Evolutionary conservation across 2,797 vertebrate species (phyloP), one percentile per base, ranked within the genome.

Genomic region (Austrolebias charrua): DNA sequence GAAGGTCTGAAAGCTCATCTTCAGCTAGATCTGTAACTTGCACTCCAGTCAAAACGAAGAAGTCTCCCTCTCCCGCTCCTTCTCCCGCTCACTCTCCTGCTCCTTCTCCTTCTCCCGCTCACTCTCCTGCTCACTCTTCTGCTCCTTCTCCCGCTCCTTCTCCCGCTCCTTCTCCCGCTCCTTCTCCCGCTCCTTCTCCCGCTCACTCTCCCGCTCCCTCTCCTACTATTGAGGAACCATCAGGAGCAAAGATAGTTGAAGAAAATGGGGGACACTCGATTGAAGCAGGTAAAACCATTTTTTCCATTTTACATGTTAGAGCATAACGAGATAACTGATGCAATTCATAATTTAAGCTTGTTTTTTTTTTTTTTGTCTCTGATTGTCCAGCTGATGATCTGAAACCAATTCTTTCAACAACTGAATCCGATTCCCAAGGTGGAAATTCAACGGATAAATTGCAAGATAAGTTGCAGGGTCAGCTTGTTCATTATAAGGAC

Each of bases 1-100:
- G 57, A 6, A 63, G n/a, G 2, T 92, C 90, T 59, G 84, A 78
- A 43, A 90, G 84, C 60, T 81, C 71, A 33, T 92, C 91, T n/a
- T 90, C 88, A 44, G 82, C 73, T 31, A 75, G 65, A 63, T 90
- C 89, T 9, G 58, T 81, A 35, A 86, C 90, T 33, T 47, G 56
- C 31, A 89, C 90, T 64, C 89, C 89, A 24, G 55, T 71, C n/a
- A 87, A 91, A 83, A 82, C 72, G 45, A 71, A 52, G 19, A 76
- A 61, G 11, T 54, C 73, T 7, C 5, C 79, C 38, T 44, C 69
- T 50, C 50, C 79, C 38, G 42, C 69, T 50, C 50, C 79, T 4
- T n/a, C n/a, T n/a, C n/a, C n/a, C n/a, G n/a, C n/a, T n/a, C n/a
- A n/a, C n/a, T n/a, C n/a, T n/a, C n/a, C n/a, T n/a, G n/a, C n/a